These are phyloP conservation scores for Gambusia yucatana DNA, from an alignment of 2,797 vertebrate species.

Conservation along the genomic window DNA sequence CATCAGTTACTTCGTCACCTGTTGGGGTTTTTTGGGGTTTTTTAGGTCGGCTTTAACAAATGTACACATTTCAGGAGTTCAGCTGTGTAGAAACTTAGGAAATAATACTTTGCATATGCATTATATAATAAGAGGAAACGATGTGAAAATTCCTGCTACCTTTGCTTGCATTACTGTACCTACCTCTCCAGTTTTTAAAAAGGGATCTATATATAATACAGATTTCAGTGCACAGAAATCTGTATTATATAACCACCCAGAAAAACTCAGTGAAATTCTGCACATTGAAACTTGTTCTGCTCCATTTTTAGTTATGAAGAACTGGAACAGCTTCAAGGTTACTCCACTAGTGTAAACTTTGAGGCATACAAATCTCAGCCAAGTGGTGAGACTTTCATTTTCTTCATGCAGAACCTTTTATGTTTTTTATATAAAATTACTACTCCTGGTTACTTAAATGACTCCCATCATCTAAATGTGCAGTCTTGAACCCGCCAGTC, in stretches of 20 bases:
- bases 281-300: neutral
- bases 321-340: conserved; percentile 71
- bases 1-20: neutral
- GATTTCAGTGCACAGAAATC: neutral
- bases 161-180: neutral
- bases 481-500: conserved; percentile 16
- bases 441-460: neutral
- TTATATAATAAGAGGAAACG: neutral
- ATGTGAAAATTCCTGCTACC: neutral
- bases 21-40: neutral
- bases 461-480: neutral
- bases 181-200: neutral
- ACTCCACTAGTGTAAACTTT: conserved; percentile 59
- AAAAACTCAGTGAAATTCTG: neutral
- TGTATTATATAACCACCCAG: neutral
- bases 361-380: conserved; percentile 70
- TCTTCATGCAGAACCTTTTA: neutral
- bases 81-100: neutral
- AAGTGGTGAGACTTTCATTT: conserved; percentile 66
- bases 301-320: conserved; percentile 76
- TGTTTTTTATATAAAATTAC: neutral
- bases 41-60: neutral
- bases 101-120: neutral
- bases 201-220: neutral
- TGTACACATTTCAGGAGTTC: neutral